Base-by-base conservation (phyloP, 2,888 invertebrate genomes). In the Boloria euphrosyne region DNA sequence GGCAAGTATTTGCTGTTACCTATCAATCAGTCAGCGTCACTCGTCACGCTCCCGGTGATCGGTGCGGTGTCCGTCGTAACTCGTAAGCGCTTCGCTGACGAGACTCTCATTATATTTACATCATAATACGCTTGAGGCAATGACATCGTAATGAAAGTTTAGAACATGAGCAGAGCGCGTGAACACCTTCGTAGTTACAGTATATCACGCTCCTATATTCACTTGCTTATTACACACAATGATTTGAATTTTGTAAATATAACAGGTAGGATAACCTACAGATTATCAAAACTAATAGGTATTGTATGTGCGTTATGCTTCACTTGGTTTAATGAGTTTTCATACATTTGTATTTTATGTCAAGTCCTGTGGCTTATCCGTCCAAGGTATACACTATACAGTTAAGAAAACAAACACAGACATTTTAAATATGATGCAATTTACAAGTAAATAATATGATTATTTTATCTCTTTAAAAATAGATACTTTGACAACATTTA, bases 71-170 rank as follows among this genome's bases (percentile, higher is more conserved):
- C 52, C 58, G 47, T 52, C 17, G 22, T 50, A 50, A 27, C 38
- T 52, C 17, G 22, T 50, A 50, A 27, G 50, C 51, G 50, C 14
- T 57, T 43, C 27, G 17, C 22, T 51, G 43, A 57, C 51, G 22
- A 61, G 51, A 51, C 14, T 53, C 43, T 62, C 14, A 47, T 63
- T 57, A 63, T 63, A 27, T 57, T 57, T 27, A 63, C 63, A 54
- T 57, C 43, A 63, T 22, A 22, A 55, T 50, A 31, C 63, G 49
- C 54, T 43, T 50, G 50, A 63, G 60, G 53, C 60, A 65, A 60
- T 65, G 65, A 49, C 59, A 65, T 60, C 44, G 44, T 44, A 57
- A 53, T 49, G 52, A 66, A 62, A 62, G 66, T 52, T 52, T 53
- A 46, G 31, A 58, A 47, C 52, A 58, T 43, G 70, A 27, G 57